Base-by-base conservation (phyloP, 1,140 invertebrate genomes). In the Drosophila hydei region DNA sequence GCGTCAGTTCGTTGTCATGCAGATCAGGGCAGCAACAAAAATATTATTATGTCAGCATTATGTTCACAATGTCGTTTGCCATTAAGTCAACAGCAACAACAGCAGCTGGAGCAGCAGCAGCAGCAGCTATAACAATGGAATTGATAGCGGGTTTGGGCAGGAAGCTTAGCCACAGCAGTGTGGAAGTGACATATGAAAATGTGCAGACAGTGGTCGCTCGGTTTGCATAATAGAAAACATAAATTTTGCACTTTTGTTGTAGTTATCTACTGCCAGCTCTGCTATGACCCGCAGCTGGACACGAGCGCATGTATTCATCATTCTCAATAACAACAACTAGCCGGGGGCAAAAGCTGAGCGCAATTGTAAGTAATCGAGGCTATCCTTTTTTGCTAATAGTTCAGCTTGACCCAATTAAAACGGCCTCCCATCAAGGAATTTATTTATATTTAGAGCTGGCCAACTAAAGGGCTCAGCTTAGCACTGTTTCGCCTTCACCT, bases 11-110 rank as follows among this genome's bases (percentile, higher is more conserved):
- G 54, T 56, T 56, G 54, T 43, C 75, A 87, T 81, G 81, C 81
- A 87, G 81, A 87, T 87, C 81, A 88, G 72, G 59, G 55, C 78
- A 69, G 42, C 74, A 72, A 85, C 81, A 87, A 84, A 88, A 87
- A 87, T 88, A 81, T 88, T 88, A 87, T 87, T 87, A 87, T 87
- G 81, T 77, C 83, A 77, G 78, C 83, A 87, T 88, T 88, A 87
- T 88, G 81, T 72, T 81, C 83, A 85, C 81, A 85, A 85, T 85
- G 81, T 87, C 76, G 81, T 88, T 78, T 75, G 81, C 75, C 83
- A 78, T 87, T 87, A 88, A 88, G 81, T 87, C 83, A 81, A 64
- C 77, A 43, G 56, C 75, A 67, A 52, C 70, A 60, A 23, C 30
- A 33, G 0, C 30, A 30, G 9, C 27, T 8, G 6, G 5, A 27